Evolutionary conservation across 1,140 invertebrate genomes (phyloP).

Genomic region (Leguminivora glycinivorella): DNA sequence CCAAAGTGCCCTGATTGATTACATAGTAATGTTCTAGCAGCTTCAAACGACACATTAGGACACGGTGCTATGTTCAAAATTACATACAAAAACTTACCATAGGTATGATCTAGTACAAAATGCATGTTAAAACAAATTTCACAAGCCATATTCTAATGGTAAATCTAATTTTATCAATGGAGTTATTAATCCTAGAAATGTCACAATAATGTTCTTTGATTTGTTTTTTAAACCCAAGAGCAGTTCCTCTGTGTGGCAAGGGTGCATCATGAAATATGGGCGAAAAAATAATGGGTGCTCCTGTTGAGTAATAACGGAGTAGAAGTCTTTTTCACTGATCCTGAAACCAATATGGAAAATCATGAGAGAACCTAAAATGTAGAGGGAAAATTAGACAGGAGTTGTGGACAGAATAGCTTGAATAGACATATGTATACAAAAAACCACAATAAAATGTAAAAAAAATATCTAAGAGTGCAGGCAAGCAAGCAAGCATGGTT

Average conservation of each 20-base stretch:
- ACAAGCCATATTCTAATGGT: conserved; percentile 69
- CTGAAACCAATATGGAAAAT: conserved; percentile 59
- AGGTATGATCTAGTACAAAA: neutral
- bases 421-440: no score
- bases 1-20: no score
- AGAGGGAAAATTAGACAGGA: no score
- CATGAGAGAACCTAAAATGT: neutral
- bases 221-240: conserved; percentile 50
- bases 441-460: no score
- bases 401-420: no score
- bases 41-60: no score
- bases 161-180: conserved; percentile 67
- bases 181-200: conserved; percentile 67
- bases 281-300: conserved; percentile 60
- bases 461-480: no score
- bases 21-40: no score
- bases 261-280: conserved; percentile 69
- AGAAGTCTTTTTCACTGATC: conserved; percentile 56
- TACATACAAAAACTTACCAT: no score
- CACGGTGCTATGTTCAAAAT: no score
- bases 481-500: no score
- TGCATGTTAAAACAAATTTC: conserved; percentile 23
- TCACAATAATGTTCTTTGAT: conserved; percentile 62
- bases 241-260: conserved; percentile 60
- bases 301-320: conserved; percentile 67